Evolutionary conservation across 2,888 invertebrate genomes (phyloP), one percentile per base, ranked within the genome.

Genomic region (Conistra vaccinii): DNA sequence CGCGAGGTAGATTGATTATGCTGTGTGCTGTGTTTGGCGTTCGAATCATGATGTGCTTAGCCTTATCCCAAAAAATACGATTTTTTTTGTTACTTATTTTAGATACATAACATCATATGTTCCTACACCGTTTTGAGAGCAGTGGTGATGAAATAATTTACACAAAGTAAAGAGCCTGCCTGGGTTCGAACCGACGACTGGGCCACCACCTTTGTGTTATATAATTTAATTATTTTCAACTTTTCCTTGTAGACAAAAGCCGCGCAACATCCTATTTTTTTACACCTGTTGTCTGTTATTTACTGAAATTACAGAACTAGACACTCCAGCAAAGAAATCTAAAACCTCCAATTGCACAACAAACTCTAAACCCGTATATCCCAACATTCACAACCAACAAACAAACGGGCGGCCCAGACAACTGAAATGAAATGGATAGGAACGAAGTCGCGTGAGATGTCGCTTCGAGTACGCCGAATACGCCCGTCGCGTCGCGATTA

Each of bases 381-480:
- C 69, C 58, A 29, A 1, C 32, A 51, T 79, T 72, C 42, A 79
- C 76, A 63, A 75, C 75, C 84, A 83, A 83, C 89, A 87, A 92
- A 91, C 92, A 91, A 91, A 90, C 91, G 87, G 84, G 86, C 90
- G 91, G 92, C 87, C 88, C 88, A 93, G 94, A 94, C 94, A 93
- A 94, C 91, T 92, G 93, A 94, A 94, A 94, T 94, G 94, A 94
- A 94, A 94, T 93, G 92, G 93, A 94, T 93, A 93, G 93, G 93
- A 94, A 91, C 91, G 92, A 92, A 92, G 89, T 93, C 90, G 90
- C 88, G 89, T 88, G 93, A 93, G 92, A 92, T 91, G 93, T 93
- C 92, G 90, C 81, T 78, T 90, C 85, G 89, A 91, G 90, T 89
- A 90, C 87, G 88, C 88, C 88, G 88, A 91, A 89, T 89, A 90